Evolutionary conservation across 2,888 invertebrate genomes (phyloP), one percentile per base, ranked within the genome.

Genomic region (Ceriagrion tenellum): DNA sequence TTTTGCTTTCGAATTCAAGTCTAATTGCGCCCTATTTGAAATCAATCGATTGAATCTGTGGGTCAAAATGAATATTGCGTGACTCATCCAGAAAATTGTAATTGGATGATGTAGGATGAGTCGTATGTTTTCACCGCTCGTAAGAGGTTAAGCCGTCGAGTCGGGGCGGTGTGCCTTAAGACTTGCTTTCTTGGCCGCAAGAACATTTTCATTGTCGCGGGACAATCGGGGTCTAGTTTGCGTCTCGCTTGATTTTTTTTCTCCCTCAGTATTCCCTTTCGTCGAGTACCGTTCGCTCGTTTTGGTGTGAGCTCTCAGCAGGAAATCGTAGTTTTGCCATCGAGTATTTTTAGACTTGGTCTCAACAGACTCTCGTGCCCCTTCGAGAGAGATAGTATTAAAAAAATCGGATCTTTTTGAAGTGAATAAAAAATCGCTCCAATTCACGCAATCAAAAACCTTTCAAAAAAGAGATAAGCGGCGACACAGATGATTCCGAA

Each of bases 401-500:
- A 89, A 89, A 89, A 23, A 20, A 55, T n/a, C 13, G 55, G 55
- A 89, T 20, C 47, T 89, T 55, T 89, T 89, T 89, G 26, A 55
- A 89, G 89, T 89, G 26, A 89, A 59, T 20, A 20, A 89, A 89
- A 89, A 89, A 89, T 89, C 89, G 55, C 55, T 26, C 55, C 89
- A 55, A 55, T 89, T 30, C 30, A 89, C 55, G 89, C 89, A n/a
- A 89, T 89, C 89, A 89, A 89, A 89, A 89, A 89, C 55, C 89
- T 55, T 89, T 89, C 55, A 26, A n/a, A 55, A 89, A 89, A 55
- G n/a, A 89, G 26, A 55, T 55, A 16, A 55, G n/a, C 55, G 16
- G 55, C 26, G 89, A 89, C 89, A 55, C 89, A 89, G 55, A 81
- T 81, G 81, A 81, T 30, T 47, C 89, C 26, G 55, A 20, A 55